These are phyloP conservation scores for Muntiacus muntjak DNA, from an alignment of 2,113 vertebrate genomes.

Conservation along the genomic window DNA sequence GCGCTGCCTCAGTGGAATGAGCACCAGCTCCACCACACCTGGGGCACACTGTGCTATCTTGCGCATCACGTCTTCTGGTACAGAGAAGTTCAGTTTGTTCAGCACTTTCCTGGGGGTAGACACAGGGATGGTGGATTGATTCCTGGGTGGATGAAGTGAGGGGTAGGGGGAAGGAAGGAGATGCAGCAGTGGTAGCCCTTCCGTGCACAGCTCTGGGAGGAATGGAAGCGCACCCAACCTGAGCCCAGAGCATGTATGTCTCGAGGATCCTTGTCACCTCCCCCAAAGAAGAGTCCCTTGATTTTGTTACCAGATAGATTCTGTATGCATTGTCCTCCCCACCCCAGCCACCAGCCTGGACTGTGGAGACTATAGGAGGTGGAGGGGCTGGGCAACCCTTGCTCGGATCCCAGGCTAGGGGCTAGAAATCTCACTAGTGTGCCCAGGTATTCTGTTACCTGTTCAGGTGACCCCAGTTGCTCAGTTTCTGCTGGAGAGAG, in stretches of 20 bases:
- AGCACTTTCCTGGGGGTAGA: slow-evolving; percentile 79
- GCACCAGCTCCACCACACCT: slow-evolving; percentile 77
- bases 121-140: not conserved
- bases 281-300: not conserved
- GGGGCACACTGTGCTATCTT: slow-evolving; percentile 76
- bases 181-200: not conserved
- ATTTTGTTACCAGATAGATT: not conserved
- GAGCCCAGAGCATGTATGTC: not conserved
- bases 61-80: slow-evolving; percentile 73
- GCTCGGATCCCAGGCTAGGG: not conserved
- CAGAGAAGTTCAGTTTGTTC: slow-evolving; percentile 76
- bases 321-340: not conserved
- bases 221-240: not conserved
- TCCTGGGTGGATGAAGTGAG: not conserved
- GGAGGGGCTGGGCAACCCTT: not conserved
- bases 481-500: slow-evolving; percentile 82
- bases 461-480: slow-evolving; percentile 84
- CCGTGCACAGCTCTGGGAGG: not conserved
- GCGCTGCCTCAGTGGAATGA: slow-evolving; percentile 77
- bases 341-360: slow-evolving; percentile 50
- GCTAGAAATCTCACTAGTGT: not conserved
- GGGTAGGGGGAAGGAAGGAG: not conserved
- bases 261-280: not conserved
- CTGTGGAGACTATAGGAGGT: not conserved
- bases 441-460: slow-evolving; percentile 68